phyloP scores from a whole-genome alignment of 2,113 vertebrate genomes.

The Trochalopteron elliotii region DNA sequence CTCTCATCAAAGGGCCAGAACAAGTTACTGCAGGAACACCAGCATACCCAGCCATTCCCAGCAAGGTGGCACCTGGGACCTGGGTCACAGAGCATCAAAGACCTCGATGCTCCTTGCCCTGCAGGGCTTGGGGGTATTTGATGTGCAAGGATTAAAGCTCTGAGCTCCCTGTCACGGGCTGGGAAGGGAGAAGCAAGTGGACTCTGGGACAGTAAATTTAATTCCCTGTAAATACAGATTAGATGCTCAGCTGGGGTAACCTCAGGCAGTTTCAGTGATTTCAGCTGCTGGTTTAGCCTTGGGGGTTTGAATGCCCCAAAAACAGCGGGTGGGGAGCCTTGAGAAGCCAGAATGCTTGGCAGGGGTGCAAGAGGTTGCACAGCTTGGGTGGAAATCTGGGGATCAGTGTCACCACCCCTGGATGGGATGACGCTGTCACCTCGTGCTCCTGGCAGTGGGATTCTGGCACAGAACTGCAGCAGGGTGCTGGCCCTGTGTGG shows the following conservation, averaged over 20 bases:
- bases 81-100: constrained; percentile 1
- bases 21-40: neutral
- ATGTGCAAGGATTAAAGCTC: neutral
- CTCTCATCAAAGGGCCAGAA: neutral
- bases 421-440: neutral
- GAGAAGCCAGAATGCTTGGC: neutral
- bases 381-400: neutral
- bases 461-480: neutral
- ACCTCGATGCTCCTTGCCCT: neutral
- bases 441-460: neutral
- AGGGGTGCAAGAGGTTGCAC: neutral
- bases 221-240: constrained; percentile 33
- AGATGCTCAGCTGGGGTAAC: neutral
- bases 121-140: neutral
- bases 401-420: neutral
- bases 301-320: neutral
- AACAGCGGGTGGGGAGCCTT: neutral
- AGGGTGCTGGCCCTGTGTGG: neutral
- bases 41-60: neutral
- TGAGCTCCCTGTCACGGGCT: neutral
- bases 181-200: neutral
- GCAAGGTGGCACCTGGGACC: neutral
- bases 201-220: neutral
- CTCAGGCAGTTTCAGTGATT: neutral
- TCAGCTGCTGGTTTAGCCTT: neutral